Base-by-base conservation (phyloP, 2,888 invertebrate genomes). In the Pimpla rufipes region DNA sequence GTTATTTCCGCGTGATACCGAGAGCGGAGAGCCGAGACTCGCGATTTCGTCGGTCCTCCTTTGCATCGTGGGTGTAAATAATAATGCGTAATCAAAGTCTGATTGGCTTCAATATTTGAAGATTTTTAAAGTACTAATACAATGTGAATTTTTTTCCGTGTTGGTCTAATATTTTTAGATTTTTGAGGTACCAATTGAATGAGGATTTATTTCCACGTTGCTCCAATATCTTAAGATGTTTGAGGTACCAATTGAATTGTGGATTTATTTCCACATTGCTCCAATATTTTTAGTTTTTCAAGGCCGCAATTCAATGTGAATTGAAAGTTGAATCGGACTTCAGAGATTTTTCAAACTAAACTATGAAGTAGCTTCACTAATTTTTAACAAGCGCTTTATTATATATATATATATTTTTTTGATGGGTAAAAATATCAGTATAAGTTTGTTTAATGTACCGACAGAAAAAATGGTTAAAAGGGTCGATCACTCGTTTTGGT, bases 1-100 rank as follows among this genome's bases (percentile, higher is more conserved):
- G 76, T 80, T 83, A 62, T 62, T 62, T 62, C 35, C 62, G 62
- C 37, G 16, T 37, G 62, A 62, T 16, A 62, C 35, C 16, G 5
- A 62, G 18, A 16, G 62, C 37, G 8, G 37, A 37, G 35, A 59
- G 18, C 50, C 18, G 18, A 55, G 55, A 55, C 21, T 55, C 55
- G 55, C 23, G 55, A 23, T 13, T 55, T 55, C 13, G 13, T 23
- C 55, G 23, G 29, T 11, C 23, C 10, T 4, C 21, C 23, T 13
- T 23, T 23, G 18, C 18, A 10, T 52, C 18, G 29, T 29, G 5
- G 5, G 10, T n/a, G 55, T 23, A 23, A 55, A 23, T 21, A 23
- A 55, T 10, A 13, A 13, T 55, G 4, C 21, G 10, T 23, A 55
- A 23, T 55, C 45, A n/a, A 45, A 13, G 1, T 45, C 45, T 4